Percentiles rank a stretch among this genome's conserved stretches.
Evolutionary conservation across 1,140 invertebrate genomes (phyloP).

Genomic region (Macrotrachela quadricornifera): DNA sequence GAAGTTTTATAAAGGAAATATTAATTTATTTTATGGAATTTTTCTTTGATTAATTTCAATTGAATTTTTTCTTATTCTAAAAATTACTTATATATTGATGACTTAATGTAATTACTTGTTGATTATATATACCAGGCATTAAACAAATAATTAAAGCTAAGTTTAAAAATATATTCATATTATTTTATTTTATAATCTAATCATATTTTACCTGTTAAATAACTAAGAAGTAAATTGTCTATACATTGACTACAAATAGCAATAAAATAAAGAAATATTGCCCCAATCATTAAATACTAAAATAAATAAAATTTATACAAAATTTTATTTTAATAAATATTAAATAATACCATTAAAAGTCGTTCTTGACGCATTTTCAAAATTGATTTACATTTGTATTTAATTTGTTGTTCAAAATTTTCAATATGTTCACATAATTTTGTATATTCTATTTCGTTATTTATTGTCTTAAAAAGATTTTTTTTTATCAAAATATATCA

Average conservation of each 20-base stretch:
- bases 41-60: too few species aligned
- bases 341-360: slow-evolving; percentile 1
- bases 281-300: slow-evolving; percentile 5
- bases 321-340: not conserved
- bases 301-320: not conserved
- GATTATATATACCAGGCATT: too few species aligned
- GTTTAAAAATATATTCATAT: too few species aligned
- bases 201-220: not conserved
- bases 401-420: not conserved
- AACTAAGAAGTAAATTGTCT: slow-evolving; percentile 3
- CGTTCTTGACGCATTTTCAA: slow-evolving; percentile 6
- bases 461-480: not conserved
- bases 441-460: slow-evolving; percentile 2
- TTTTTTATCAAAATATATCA: too few species aligned
- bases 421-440: slow-evolving; percentile 1
- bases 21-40: too few species aligned
- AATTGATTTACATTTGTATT: not conserved
- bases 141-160: too few species aligned
- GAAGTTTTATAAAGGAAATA: too few species aligned
- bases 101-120: too few species aligned
- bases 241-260: slow-evolving; percentile 4
- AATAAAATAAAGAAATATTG: slow-evolving; percentile 2
- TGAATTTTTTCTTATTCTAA: too few species aligned
- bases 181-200: too few species aligned
- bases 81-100: too few species aligned